phyloP scores from a whole-genome alignment of 2,113 vertebrate species.

The Catharus fuscescens region DNA sequence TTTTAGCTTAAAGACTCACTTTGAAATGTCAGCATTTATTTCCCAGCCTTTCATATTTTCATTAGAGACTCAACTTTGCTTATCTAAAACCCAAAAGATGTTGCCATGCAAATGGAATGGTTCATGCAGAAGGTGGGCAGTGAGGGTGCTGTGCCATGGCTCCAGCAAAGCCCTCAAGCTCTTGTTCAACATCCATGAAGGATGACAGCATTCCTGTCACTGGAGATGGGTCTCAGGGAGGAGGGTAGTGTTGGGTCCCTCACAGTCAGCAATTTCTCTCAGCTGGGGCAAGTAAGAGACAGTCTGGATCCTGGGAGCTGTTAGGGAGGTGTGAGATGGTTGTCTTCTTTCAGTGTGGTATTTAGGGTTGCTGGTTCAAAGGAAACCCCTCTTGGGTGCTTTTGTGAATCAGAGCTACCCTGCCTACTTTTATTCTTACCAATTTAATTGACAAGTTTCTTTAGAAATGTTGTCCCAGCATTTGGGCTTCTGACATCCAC shows the following conservation, averaged over 20 bases:
- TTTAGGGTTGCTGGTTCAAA: neutral
- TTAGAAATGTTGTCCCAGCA: neutral
- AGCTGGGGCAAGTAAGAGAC: neutral
- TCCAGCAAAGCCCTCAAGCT: neutral
- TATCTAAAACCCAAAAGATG: neutral
- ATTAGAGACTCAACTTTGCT: neutral
- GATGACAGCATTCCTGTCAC: neutral
- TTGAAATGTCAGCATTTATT: neutral
- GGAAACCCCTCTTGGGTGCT: neutral
- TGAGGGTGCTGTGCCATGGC: neutral
- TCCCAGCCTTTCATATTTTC: neutral
- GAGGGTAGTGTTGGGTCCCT: neutral
- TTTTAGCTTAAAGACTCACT: neutral
- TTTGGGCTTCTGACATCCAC: neutral
- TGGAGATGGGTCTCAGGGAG: neutral
- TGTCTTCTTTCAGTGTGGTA: neutral
- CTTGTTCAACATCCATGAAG: neutral
- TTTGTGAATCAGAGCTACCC: neutral
- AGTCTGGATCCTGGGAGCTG: neutral
- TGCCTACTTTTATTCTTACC: neutral
- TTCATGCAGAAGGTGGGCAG: neutral
- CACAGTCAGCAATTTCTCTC: neutral
- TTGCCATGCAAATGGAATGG: neutral
- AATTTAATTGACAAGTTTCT: neutral
- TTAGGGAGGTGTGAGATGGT: neutral